Percentiles rank a stretch among this genome's conserved stretches.
phyloP scores from a whole-genome alignment of 1,140 invertebrate species.

The Pentalonia nigronervosa region DNA sequence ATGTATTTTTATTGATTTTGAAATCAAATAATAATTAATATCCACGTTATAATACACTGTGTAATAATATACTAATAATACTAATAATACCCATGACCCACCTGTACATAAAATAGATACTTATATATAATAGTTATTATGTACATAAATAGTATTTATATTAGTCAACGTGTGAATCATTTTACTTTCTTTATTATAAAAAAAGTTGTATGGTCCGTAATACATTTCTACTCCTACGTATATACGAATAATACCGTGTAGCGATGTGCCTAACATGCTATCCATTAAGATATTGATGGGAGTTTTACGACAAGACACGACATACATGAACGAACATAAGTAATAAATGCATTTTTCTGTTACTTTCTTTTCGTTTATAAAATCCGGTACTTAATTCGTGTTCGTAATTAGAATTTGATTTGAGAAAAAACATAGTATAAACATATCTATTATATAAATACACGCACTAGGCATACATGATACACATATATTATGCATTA shows the following conservation, averaged over 20 bases:
- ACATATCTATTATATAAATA: not conserved
- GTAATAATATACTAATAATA: not conserved
- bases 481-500: not conserved
- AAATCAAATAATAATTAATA: not conserved
- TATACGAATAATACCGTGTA: not conserved
- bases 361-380: constrained; percentile 17
- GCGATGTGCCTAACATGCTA: not conserved
- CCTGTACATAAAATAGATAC: not conserved
- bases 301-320: not conserved
- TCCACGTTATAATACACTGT: not conserved
- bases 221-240: not conserved
- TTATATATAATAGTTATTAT: not conserved
- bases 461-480: too few relatives aligned
- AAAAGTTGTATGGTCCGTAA: not conserved
- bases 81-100: not conserved
- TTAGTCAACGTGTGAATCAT: not conserved
- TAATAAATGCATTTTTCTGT: not conserved
- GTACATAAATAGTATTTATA: not conserved
- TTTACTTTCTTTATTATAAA: not conserved
- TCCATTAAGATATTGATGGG: not conserved
- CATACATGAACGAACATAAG: not conserved
- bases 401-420: not conserved
- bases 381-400: not conserved
- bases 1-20: not conserved
- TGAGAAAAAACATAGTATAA: not conserved